Evolutionary conservation across 2,888 invertebrate species (phyloP), one percentile per base, ranked within the genome.

Genomic region (Polyommatus icarus): DNA sequence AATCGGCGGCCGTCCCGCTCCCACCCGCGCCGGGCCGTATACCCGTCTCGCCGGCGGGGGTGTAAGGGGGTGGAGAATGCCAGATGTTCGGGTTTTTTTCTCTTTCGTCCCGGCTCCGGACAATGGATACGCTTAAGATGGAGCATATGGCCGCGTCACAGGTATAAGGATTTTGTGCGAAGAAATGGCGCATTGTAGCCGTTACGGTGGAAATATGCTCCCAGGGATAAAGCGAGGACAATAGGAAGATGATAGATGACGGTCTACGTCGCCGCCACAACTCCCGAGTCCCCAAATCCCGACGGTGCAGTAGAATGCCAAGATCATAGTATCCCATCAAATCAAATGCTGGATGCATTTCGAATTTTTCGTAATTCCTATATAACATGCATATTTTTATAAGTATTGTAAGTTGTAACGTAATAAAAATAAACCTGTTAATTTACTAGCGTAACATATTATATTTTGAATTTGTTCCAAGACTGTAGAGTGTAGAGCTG

Each of bases 81-180:
- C 90, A 90, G 90, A 90, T 90, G 90, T 89, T 89, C 82, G 79
- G 82, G 84, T 85, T 83, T 86, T 84, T 83, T 82, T 81, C 82
- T 82, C 79, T 81, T 85, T 86, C 84, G 86, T 83, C 85, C 87
- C 85, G 84, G 85, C 82, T 81, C 82, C 79, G 84, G 85, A 89
- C 89, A 89, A 89, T 89, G 87, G 85, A 77, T 75, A 75, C 82
- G 82, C 82, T 77, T 82, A 82, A 84, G 86, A 84, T 83, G 79
- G 81, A 81, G 82, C 86, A 86, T 86, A 85, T 85, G 85, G 85
- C 79, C 85, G 78, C 81, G 82, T 78, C 80, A 85, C 87, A 87
- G 87, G 88, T 88, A 87, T 79, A 80, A 75, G 79, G 79, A 77
- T 80, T 80, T 81, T 80, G 46, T 78, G 78, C 73, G 76, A 36